Conservation (phyloP, 30 jellyfish, hydroid and myxozoan species). For the Catostylus mosaicus region DNA sequence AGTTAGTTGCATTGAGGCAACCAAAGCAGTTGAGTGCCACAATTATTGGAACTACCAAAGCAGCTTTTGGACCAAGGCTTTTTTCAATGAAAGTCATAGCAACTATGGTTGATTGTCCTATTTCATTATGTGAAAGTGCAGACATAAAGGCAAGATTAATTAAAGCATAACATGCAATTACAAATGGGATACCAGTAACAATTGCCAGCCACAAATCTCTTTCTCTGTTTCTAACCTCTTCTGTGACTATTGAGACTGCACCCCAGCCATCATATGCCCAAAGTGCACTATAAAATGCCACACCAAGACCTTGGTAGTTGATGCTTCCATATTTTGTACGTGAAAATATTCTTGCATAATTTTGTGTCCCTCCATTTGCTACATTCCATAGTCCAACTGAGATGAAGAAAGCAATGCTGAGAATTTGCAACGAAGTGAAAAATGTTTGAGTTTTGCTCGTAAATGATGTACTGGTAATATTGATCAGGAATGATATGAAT, state of each 20-base stretch:
- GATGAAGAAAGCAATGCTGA: conserved; percentile 3
- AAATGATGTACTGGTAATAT: conserved; percentile 3
- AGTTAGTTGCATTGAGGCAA: conserved; percentile 6
- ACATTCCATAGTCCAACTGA: conserved; percentile 39
- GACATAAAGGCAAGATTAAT: no score
- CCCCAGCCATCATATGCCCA: conserved; percentile 67
- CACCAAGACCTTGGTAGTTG: background rate
- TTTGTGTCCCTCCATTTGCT: background rate
- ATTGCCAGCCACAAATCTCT: no score
- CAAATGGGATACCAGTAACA: conserved; percentile 36
- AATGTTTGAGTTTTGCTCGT: conserved; percentile 21
- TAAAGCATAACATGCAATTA: no score
- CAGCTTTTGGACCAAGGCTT: conserved; percentile 39
- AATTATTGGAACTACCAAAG: conserved; percentile 6
- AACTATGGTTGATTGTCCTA: no score
- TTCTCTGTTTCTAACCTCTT: no score
- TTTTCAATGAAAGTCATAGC: no score
- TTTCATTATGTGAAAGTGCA: no score
- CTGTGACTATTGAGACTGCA: conserved; percentile 7
- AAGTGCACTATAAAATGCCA: no score
- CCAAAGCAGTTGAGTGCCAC: conserved; percentile 39
- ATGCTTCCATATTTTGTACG: no score
- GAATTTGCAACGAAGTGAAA: no score
- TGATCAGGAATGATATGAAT: background rate
- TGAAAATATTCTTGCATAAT: conserved; percentile 9